Conservation (phyloP, 92 coral and sea anemone species). For the Umimayanthus kanabou region DNA sequence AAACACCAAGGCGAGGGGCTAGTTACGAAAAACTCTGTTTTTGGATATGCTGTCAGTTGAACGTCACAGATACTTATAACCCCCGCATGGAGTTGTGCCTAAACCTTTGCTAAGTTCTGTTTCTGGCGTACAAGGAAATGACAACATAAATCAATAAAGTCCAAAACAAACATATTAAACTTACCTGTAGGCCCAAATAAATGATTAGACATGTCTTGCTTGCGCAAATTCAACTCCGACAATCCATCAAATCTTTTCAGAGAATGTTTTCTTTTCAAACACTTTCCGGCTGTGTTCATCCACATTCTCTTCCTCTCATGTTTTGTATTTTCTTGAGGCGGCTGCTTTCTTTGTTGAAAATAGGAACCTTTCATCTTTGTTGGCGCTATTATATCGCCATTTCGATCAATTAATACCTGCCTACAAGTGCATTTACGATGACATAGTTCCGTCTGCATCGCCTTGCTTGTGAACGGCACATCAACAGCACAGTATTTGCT, state of each 20-base stretch:
- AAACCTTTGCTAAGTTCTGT: no score
- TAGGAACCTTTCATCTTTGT: background rate
- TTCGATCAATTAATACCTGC: conserved; percentile 11
- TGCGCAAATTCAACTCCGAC: background rate
- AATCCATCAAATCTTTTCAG: background rate
- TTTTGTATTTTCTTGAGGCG: background rate
- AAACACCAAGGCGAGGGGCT: background rate
- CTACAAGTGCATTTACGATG: background rate
- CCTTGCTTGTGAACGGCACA: background rate
- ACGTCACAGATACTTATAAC: background rate
- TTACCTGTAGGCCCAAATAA: conserved; percentile 3
- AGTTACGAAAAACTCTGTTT: background rate
- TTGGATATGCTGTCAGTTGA: background rate
- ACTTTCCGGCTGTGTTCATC: background rate
- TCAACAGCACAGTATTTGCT: background rate
- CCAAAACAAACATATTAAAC: background rate
- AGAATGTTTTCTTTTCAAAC: conserved; percentile 7
- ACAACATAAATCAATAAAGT: no score
- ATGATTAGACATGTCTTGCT: background rate
- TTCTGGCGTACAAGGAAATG: background rate
- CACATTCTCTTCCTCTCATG: background rate
- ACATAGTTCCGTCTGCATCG: background rate
- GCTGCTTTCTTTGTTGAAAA: conserved; percentile 5
- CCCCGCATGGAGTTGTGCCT: background rate
- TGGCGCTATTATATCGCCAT: background rate